Evolutionary conservation across 1,140 invertebrate genomes (phyloP).

Genomic region (Cecropterus lyciades): DNA sequence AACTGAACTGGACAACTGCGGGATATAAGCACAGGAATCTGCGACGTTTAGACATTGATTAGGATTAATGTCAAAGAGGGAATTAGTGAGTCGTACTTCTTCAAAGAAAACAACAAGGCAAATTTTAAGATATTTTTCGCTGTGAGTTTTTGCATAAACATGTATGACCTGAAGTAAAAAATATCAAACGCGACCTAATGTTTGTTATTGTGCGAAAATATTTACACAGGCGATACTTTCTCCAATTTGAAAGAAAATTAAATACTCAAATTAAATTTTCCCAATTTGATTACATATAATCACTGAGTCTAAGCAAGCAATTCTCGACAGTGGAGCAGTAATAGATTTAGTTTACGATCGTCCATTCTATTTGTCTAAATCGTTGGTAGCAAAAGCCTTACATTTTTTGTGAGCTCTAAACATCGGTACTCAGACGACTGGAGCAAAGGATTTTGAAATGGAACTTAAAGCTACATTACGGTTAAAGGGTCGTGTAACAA

Average conservation of each 20-base stretch:
- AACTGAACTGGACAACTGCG: too few species aligned
- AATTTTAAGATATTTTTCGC: too few species aligned
- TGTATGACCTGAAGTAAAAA: too few species aligned
- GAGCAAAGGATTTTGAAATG: conserved; percentile 30
- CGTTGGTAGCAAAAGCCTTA: conserved; percentile 7
- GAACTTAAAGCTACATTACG: conserved; percentile 29
- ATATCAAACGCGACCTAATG: too few species aligned
- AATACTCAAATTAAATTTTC: background rate
- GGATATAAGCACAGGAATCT: background rate
- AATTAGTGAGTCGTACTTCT: too few species aligned
- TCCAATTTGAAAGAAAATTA: background rate
- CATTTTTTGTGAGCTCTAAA: conserved; percentile 18
- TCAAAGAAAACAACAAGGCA: too few species aligned
- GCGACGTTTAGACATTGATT: background rate
- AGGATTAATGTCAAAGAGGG: too few species aligned
- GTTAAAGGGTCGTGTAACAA: conserved; percentile 31
- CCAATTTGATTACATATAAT: conserved; percentile 17
- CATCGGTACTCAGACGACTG: conserved; percentile 10
- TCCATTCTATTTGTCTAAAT: conserved; percentile 23
- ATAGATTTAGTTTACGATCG: conserved; percentile 23
- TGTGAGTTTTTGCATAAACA: too few species aligned
- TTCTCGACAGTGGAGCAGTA: conserved; percentile 16
- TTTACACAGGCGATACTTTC: background rate
- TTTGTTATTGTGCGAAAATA: too few species aligned
- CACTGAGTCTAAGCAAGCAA: conserved; percentile 4